A percentile compares a stretch with the other conserved stretches of the same genome.
phyloP scores from a whole-genome alignment of 2,113 vertebrate species.

The Chionodraco myersi region DNA sequence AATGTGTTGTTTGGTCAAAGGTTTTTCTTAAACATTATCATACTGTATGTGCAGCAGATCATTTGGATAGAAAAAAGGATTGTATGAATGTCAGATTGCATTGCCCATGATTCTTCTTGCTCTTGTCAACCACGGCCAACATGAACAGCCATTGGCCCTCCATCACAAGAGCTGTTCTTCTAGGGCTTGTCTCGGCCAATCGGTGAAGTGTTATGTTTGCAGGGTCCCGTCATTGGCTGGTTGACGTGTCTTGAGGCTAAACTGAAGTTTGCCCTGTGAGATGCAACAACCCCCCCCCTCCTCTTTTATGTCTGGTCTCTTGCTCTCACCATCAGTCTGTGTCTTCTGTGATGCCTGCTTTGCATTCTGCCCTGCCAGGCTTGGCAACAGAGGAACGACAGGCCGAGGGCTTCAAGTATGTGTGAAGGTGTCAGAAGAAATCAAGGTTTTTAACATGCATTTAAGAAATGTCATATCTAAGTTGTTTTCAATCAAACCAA shows the following conservation, averaged over 20 bases:
- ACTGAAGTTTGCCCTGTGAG: slow-evolving; percentile 47
- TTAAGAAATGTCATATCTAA: too few relatives aligned
- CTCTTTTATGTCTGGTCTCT: slow-evolving; percentile 50
- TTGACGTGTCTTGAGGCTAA: slow-evolving; percentile 55
- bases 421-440: background rate
- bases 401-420: slow-evolving; percentile 25
- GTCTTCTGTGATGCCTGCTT: slow-evolving; percentile 26
- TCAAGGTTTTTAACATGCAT: background rate
- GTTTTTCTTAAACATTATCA: too few relatives aligned
- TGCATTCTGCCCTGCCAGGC: slow-evolving; percentile 41
- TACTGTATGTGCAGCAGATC: background rate
- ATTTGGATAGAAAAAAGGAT: background rate
- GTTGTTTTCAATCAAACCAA: background rate
- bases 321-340: slow-evolving; percentile 39
- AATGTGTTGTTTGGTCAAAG: background rate
- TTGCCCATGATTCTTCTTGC: slow-evolving; percentile 35
- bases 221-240: slow-evolving; percentile 29
- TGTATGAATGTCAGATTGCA: slow-evolving; percentile 36
- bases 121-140: slow-evolving; percentile 47
- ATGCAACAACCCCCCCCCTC: slow-evolving; percentile 30
- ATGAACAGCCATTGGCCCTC: slow-evolving; percentile 52
- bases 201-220: slow-evolving; percentile 43
- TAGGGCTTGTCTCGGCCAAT: slow-evolving; percentile 46
- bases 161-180: slow-evolving; percentile 20
- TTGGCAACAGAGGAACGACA: slow-evolving; percentile 45